Percentiles rank a stretch among this genome's conserved stretches.
These are phyloP conservation scores for Thumatha senex DNA, from an alignment of 2,888 invertebrate species.

Conservation along the genomic window DNA sequence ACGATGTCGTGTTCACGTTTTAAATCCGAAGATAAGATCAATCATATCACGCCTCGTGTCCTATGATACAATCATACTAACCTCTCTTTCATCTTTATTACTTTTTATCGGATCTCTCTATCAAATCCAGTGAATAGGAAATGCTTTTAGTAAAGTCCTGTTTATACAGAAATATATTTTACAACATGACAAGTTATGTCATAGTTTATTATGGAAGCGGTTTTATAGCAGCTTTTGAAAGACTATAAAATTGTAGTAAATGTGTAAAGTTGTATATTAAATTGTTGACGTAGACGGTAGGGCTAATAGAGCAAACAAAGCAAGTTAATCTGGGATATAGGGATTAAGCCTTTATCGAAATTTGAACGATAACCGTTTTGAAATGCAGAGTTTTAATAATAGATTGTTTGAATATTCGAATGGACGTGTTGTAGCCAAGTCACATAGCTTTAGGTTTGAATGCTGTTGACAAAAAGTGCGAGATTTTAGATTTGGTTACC, in stretches of 20 bases:
- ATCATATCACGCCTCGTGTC: conserved; percentile 1
- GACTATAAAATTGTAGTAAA: conserved; percentile 5
- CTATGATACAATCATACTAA: neutral
- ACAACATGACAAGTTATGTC: neutral
- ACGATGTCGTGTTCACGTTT: conserved; percentile 5
- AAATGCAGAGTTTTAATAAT: neutral
- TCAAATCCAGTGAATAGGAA: neutral
- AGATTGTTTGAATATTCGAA: neutral
- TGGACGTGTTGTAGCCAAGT: neutral
- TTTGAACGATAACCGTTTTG: too few species aligned
- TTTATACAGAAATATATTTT: neutral
- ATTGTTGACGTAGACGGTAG: conserved; percentile 1
- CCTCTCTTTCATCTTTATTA: neutral
- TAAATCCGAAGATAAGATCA: conserved; percentile 10
- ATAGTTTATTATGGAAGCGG: neutral
- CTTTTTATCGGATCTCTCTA: neutral
- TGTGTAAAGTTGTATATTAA: conserved; percentile 1
- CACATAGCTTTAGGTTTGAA: too few species aligned
- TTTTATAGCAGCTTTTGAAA: conserved; percentile 2
- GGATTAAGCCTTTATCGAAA: too few species aligned
- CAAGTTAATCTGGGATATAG: too few species aligned
- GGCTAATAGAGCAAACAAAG: neutral
- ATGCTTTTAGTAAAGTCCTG: neutral
- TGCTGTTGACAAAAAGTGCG: too few species aligned
- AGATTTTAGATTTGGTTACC: too few species aligned